phyloP scores from a whole-genome alignment of 2,797 vertebrate species.

The Leuciscus waleckii region DNA sequence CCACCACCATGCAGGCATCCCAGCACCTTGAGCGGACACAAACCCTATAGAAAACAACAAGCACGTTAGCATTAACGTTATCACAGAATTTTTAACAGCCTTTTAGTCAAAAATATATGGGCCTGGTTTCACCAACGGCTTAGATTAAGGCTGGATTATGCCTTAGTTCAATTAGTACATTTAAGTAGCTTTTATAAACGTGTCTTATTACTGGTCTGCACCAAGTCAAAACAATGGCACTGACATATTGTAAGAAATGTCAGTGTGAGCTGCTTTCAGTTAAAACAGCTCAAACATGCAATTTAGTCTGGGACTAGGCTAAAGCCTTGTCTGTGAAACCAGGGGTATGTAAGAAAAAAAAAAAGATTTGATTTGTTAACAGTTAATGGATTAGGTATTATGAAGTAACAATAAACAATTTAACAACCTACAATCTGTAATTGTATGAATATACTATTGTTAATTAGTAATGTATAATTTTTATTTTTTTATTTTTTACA shows the following conservation, averaged over 20 bases:
- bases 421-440: background rate
- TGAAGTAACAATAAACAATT: background rate
- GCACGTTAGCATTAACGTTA: background rate
- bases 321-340: too few species aligned
- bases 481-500: too few species aligned
- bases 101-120: background rate
- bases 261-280: too few species aligned
- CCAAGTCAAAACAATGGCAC: too few species aligned
- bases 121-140: too few species aligned
- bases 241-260: too few species aligned
- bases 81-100: background rate
- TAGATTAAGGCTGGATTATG: too few species aligned
- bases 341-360: background rate
- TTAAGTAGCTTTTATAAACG: too few species aligned
- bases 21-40: slow-evolving; percentile 94
- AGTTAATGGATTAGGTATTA: background rate
- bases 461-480: background rate
- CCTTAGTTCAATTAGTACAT: too few species aligned
- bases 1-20: slow-evolving; percentile 98
- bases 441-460: background rate
- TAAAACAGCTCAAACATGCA: too few species aligned
- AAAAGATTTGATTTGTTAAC: background rate
- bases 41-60: slow-evolving; percentile 77
- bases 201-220: too few species aligned
- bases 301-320: too few species aligned